These are phyloP conservation scores for Seladonia tumulorum DNA, from an alignment of 2,888 invertebrate genomes.

Conservation along the genomic window DNA sequence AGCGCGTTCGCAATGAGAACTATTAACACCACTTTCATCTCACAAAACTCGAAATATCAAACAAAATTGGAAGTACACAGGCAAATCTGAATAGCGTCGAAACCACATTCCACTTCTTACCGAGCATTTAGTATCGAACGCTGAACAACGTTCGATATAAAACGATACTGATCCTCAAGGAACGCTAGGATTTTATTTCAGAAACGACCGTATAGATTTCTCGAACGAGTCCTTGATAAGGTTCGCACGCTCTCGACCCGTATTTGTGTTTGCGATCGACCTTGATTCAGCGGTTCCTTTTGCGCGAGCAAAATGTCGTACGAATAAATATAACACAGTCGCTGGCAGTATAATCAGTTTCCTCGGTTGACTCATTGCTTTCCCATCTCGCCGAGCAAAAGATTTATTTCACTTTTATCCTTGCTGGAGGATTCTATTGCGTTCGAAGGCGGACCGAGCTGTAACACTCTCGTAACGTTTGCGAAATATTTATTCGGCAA, in stretches of 20 bases:
- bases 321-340: slow-evolving; percentile 69
- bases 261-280: slow-evolving; percentile 34
- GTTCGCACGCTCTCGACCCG: slow-evolving; percentile 11
- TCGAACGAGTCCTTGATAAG: slow-evolving; percentile 38
- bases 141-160: slow-evolving; percentile 21
- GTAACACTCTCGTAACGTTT: neutral
- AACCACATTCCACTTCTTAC: neutral
- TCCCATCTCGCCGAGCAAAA: slow-evolving; percentile 46
- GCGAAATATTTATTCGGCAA: neutral
- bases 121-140: slow-evolving; percentile 15
- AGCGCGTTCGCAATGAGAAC: neutral
- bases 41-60: neutral
- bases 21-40: neutral
- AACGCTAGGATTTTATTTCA: slow-evolving; percentile 15
- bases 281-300: slow-evolving; percentile 29
- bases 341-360: slow-evolving; percentile 57
- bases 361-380: slow-evolving; percentile 40
- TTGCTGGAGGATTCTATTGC: neutral
- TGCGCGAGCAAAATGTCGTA: slow-evolving; percentile 49
- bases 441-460: slow-evolving; percentile 4
- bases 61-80: neutral
- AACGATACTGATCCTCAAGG: slow-evolving; percentile 33
- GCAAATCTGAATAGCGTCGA: neutral
- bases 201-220: slow-evolving; percentile 38
- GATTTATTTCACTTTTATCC: slow-evolving; percentile 41